Base-by-base conservation (phyloP, 1,140 invertebrate species). In the Pomacea maculata region DNA sequence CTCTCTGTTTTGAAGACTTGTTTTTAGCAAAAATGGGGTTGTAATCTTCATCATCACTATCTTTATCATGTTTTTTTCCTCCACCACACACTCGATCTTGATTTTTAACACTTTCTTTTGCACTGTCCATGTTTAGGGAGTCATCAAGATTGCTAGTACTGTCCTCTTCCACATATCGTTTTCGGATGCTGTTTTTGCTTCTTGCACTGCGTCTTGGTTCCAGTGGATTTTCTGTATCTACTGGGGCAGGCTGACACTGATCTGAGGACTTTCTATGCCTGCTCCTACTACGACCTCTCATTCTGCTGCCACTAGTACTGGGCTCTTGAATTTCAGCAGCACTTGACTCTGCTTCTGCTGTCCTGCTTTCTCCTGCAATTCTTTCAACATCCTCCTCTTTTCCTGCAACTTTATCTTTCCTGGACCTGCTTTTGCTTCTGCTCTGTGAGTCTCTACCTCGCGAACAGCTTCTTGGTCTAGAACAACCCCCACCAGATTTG, bases 11-110 rank as follows among this genome's bases (percentile, higher is more conserved):
- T 8, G 72, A 9, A 45, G 19, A 55, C 45, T 54, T 52, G n/a
- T 21, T 12, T 75, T 70, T 34, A 1, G 10, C 89, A 8, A 90
- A 88, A 54, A 61, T 78, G 21, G 71, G 84, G 52, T 57, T 57
- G n/a, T 14, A 67, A 34, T 29, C 29, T 34, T 54, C 63, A 77
- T 81, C 54, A 71, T 76, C 73, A 25, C 75, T 72, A 68, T 76
- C 79, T 17, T 75, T 72, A n/a, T 73, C 78, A 61, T 73, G 19
- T 4, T 75, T 70, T 55, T 57, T 29, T n/a, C 52, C 19, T 70
- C 67, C 68, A 12, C 77, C 34, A 17, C 75, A 21, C 17, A 64
- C 68, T 78, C 65, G 67, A 45, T 67, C 67, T 21, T 67, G 11
- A 54, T 6, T 54, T 19, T n/a, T 78, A 11, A 29, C 29, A 19